Evolutionary conservation across 2,113 vertebrate genomes (phyloP).

Genomic region (Hipposideros armiger): DNA sequence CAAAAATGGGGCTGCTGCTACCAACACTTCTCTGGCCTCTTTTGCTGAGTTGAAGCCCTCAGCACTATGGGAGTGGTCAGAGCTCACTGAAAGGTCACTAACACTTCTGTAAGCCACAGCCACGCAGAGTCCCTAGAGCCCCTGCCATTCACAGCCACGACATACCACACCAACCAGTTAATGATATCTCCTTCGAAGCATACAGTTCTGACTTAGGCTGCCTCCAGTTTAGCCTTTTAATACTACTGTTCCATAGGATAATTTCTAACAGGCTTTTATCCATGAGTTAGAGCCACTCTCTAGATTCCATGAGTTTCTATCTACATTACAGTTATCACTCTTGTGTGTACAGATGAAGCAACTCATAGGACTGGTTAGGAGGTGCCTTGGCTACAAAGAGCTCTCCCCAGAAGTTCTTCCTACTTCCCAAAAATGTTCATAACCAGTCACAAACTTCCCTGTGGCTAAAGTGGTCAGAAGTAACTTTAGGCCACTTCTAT

Average conservation of each 20-base stretch:
- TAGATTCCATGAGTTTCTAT: not conserved
- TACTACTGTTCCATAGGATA: not conserved
- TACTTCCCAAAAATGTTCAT: not conserved
- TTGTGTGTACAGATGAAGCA: not conserved
- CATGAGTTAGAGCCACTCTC: constrained; percentile 6
- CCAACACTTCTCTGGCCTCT: not conserved
- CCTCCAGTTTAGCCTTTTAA: not conserved
- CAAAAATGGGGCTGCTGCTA: not conserved
- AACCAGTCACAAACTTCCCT: not conserved
- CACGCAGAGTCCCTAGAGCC: not conserved
- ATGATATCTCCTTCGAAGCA: not conserved
- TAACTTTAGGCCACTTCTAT: not conserved
- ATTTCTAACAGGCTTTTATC: not conserved
- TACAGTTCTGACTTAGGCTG: not conserved
- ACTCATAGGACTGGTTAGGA: not conserved
- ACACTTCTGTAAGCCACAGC: not conserved
- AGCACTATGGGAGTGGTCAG: not conserved
- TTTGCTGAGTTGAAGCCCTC: not conserved
- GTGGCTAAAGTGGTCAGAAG: not conserved
- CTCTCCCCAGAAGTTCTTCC: not conserved
- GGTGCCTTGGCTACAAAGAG: constrained; percentile 9
- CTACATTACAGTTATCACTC: not conserved
- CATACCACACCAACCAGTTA: not conserved
- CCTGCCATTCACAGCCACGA: not conserved
- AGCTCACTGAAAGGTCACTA: not conserved